Percentiles rank a stretch among this genome's conserved stretches.
Conservation (phyloP, 2,888 invertebrate genomes). For the Rambutsinella grinnellia region DNA sequence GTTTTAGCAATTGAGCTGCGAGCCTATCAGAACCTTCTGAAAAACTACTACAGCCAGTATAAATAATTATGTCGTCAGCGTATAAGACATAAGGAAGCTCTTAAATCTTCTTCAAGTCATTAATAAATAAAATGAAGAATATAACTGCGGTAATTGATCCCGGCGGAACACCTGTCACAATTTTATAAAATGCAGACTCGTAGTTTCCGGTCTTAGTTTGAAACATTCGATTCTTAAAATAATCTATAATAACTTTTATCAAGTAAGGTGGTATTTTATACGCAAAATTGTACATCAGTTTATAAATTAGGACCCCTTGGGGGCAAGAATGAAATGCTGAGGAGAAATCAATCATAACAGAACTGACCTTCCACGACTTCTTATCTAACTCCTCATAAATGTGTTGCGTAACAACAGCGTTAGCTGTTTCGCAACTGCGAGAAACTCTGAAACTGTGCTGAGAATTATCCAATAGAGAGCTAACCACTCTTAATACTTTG, state of each 20-base stretch:
- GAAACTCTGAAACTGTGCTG: constrained; percentile 6
- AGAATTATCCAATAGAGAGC: not conserved
- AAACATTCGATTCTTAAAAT: not conserved
- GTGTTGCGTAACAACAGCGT: not conserved
- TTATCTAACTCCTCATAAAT: not conserved
- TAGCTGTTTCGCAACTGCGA: constrained; percentile 5
- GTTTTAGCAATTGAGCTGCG: not conserved
- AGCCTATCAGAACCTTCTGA: not conserved
- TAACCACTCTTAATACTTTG: not conserved
- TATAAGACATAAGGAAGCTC: no score
- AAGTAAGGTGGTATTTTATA: not conserved
- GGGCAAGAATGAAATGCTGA: constrained; percentile 13
- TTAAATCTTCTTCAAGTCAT: no score
- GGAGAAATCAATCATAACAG: constrained; percentile 17
- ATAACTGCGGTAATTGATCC: not conserved
- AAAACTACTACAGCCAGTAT: not conserved
- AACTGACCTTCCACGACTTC: not conserved
- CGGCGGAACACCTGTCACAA: not conserved
- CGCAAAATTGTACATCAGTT: not conserved
- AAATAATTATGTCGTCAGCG: no score
- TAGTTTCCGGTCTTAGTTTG: not conserved
- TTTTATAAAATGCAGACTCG: not conserved
- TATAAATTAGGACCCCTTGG: not conserved
- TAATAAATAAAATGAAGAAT: no score
- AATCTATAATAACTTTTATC: not conserved